Evolutionary conservation across 2,797 vertebrate species (phyloP).

Genomic region (Melanotaenia pygmaea): DNA sequence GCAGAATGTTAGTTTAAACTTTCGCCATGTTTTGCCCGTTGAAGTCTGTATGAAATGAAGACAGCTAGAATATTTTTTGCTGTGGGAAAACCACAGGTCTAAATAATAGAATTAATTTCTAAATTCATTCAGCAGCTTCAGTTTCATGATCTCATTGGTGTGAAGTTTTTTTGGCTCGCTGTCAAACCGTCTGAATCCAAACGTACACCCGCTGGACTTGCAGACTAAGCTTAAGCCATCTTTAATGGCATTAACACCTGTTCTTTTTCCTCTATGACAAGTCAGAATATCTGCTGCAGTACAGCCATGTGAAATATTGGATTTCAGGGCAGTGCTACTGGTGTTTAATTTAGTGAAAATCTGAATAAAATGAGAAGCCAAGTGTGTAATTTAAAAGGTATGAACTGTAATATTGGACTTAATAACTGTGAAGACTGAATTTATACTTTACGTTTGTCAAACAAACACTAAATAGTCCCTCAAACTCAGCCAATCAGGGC

Average conservation of each 20-base stretch:
- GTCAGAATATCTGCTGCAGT: background rate
- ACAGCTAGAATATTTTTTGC: background rate
- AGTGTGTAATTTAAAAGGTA: background rate
- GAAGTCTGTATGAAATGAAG: background rate
- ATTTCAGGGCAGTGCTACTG: conserved; percentile 2
- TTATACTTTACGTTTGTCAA: background rate
- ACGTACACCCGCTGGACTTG: background rate
- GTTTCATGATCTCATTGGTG: conserved; percentile 1
- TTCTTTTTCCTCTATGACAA: background rate
- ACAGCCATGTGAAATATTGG: background rate
- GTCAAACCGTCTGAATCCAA: background rate
- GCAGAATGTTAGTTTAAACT: conserved; percentile 22
- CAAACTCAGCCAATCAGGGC: conserved; percentile 18
- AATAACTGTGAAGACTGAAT: background rate
- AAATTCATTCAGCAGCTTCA: background rate
- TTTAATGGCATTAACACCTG: conserved; percentile 3
- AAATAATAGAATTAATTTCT: background rate
- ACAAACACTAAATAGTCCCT: conserved; percentile 3
- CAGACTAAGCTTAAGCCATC: background rate
- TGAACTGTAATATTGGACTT: background rate
- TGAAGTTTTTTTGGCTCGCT: background rate
- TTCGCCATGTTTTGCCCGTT: background rate
- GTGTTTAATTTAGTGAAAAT: background rate
- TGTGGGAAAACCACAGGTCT: background rate
- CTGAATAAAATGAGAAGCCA: background rate